Base-by-base conservation (phyloP, 1,140 invertebrate genomes). In the Hyposmocoma kahamanoa region DNA sequence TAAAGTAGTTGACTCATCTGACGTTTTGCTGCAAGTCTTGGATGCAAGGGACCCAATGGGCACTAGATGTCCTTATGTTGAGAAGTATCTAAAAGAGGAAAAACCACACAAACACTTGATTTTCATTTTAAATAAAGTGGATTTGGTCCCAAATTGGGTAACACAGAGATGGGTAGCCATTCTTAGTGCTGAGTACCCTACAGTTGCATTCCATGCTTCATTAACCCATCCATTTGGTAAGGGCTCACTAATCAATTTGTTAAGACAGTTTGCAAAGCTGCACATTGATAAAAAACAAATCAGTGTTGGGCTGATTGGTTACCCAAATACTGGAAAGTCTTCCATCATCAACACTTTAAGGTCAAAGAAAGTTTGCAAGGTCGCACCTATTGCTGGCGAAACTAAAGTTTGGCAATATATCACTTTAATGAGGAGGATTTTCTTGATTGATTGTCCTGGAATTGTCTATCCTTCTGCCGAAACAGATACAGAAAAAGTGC, bases 401-500 rank as follows among this genome's bases (percentile, higher is more conserved):
- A 99, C 98, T 0, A 99, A 99, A 90, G 96, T 97, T 0, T 99
- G 98, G 98, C 98, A 99, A 75, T 99, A 99, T 74, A 98, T 99
- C 41, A 98, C 97, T 0, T 82, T 99, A 19, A 99, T 99, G 98
- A 92, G 93, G 58, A 90, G 95, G 59, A 99, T 99, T 66, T 99
- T 96, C 74, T 86, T 99, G 3, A 99, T 99, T 58, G 98, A 99
- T 89, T 99, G 98, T 89, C 98, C 98, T 18, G 98, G 98, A 34
- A 94, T 99, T 54, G 98, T 99, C 18, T 98, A 99, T 88, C 97
- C 97, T 10, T 94, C 94, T 2, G 91, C 93, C 32, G 97, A 98
- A 86, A 91, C 92, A 4, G 97, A 99, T 61, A 94, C 94, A 1
- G 97, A 99, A 62, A 97, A 98, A 81, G 97, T 99, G 30, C 85